phyloP scores from a whole-genome alignment of 2,888 invertebrate species.

The Antheraea assamensis region DNA sequence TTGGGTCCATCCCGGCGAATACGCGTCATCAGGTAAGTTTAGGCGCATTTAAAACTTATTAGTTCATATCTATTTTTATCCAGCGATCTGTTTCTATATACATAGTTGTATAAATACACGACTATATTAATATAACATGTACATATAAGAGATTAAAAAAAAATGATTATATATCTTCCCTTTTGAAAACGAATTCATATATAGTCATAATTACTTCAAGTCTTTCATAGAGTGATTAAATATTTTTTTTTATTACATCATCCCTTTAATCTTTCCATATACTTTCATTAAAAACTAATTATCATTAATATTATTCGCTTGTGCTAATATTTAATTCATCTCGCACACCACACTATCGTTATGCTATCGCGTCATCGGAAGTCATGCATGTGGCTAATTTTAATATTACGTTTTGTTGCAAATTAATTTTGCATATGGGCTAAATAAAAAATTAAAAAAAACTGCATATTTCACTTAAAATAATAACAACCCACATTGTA shows the following conservation, averaged over 20 bases:
- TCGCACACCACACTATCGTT: constrained; percentile 30
- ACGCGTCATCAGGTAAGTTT: constrained; percentile 96
- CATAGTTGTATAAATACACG: background rate
- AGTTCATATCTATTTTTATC: background rate
- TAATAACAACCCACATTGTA: background rate
- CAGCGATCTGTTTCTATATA: background rate
- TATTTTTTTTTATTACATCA: background rate
- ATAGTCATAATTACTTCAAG: background rate
- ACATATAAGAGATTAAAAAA: background rate
- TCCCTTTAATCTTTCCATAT: background rate
- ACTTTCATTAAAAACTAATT: constrained; percentile 6
- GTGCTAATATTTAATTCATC: constrained; percentile 23
- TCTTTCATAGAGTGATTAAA: background rate
- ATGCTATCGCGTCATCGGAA: background rate
- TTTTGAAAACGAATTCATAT: background rate
- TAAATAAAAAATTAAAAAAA: background rate
- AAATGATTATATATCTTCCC: background rate
- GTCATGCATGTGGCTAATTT: background rate
- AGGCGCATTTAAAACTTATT: background rate
- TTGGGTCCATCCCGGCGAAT: constrained; percentile 99
- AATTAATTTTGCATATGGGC: background rate
- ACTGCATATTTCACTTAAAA: background rate
- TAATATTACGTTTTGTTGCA: background rate
- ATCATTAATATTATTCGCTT: constrained; percentile 20
- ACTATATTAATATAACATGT: background rate